Evolutionary conservation across 2,113 vertebrate genomes (phyloP), one percentile per base, ranked within the genome.

Genomic region (Psettodes erumei): DNA sequence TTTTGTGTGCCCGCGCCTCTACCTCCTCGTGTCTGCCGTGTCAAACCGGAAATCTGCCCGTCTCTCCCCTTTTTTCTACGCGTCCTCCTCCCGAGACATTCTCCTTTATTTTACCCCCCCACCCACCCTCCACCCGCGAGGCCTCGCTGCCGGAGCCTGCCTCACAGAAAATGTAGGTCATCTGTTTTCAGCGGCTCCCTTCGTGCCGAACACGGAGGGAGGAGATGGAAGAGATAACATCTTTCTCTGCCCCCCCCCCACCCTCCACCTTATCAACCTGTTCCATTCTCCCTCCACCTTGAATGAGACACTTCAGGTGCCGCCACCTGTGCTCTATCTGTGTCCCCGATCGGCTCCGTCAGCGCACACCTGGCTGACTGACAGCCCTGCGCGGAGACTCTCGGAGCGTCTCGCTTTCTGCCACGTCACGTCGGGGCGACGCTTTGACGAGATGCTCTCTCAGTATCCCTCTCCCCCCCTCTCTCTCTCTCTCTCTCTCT

Each of bases 101-200:
- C 43, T 37, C 21, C 13, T 63, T 30, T 25, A 25, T 58, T 32
- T 42, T 69, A 53, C 56, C 47, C 85, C 45, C 70, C 71, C 23
- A 65, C 68, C 40, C 63, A 45, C 73, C 73, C 23, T 73, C 77
- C 25, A 50, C 68, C 23, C 18, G 38, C 37, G 79, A 87, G 84
- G 82, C 77, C 69, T 79, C 75, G 6, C 72, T 77, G 83, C 80
- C 45, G 51, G 63, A 86, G 81, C 68, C 61, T 87, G 79, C 81
- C 74, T 84, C 77, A 63, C 8, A 75, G 72, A 71, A 74, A 90
- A 92, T 91, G 84, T 92, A 89, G 89, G 91, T 88, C 87, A 89
- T 89, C 80, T 83, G 85, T 87, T 89, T 89, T 84, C 79, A 76
- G 77, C 51, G 30, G 60, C 77, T 88, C 77, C 69, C 83, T 80